Conservation (phyloP, 2,797 vertebrate species). For the Arrhamphus sclerolepis region DNA sequence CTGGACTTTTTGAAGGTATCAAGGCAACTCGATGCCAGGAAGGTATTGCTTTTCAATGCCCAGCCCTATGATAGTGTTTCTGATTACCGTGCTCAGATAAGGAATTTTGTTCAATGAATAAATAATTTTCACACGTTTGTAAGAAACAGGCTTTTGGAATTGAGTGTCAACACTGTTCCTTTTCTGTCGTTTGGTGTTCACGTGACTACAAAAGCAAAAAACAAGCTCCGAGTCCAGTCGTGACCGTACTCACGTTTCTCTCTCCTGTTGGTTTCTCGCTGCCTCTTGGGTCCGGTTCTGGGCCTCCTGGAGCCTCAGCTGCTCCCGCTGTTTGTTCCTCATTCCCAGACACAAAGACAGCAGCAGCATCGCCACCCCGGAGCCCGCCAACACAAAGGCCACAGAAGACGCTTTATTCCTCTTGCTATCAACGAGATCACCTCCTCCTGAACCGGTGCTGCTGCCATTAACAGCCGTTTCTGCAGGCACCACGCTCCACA, state of each 20-base stretch:
- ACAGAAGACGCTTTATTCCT: constrained; percentile 88
- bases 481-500: constrained; percentile 92
- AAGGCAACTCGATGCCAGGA: too few species aligned
- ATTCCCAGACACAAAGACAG: constrained; percentile 90
- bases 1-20: too few species aligned
- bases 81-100: too few species aligned
- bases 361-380: constrained; percentile 87
- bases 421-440: not conserved
- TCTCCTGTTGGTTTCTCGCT: constrained; percentile 28
- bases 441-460: constrained; percentile 54
- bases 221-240: not conserved
- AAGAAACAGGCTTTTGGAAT: not conserved
- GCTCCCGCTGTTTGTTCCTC: constrained; percentile 85
- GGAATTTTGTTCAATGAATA: not conserved
- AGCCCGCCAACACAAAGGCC: constrained; percentile 90
- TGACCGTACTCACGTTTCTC: constrained; percentile 72
- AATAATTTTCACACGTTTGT: not conserved
- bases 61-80: too few species aligned
- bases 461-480: constrained; percentile 59
- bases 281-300: constrained; percentile 27
- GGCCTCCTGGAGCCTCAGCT: constrained; percentile 62
- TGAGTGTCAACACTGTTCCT: not conserved
- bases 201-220: not conserved
- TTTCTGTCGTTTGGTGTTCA: not conserved
- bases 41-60: too few species aligned